Evolutionary conservation across 1,140 invertebrate species (phyloP).

Genomic region (Antheraea mylitta): DNA sequence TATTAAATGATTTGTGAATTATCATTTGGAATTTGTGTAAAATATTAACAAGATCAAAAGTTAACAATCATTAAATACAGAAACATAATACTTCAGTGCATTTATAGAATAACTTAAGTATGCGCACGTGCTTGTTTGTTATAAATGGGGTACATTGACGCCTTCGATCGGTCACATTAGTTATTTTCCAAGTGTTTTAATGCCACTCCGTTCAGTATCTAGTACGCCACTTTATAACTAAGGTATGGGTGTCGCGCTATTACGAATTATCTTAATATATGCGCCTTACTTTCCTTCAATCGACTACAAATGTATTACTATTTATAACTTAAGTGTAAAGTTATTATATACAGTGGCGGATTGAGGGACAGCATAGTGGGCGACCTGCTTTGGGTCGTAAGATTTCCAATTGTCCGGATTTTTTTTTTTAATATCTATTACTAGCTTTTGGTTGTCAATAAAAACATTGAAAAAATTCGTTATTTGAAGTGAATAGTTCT

Average conservation of each 20-base stretch:
- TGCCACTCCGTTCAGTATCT: slow-evolving; percentile 18
- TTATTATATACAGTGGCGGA: not conserved
- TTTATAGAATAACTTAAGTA: slow-evolving; percentile 15
- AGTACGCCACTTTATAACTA: slow-evolving; percentile 16
- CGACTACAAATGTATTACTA: slow-evolving; percentile 2
- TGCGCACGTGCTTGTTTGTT: slow-evolving; percentile 46
- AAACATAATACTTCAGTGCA: slow-evolving; percentile 23
- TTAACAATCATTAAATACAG: not conserved
- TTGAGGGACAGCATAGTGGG: no score
- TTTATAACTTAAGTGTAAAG: not conserved
- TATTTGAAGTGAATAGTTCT: no score
- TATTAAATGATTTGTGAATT: not conserved
- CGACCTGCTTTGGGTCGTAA: no score
- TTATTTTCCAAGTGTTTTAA: slow-evolving; percentile 35
- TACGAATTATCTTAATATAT: slow-evolving; percentile 33
- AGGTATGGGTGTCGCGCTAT: slow-evolving; percentile 23
- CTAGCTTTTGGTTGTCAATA: no score
- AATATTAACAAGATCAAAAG: not conserved
- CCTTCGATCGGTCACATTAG: slow-evolving; percentile 37
- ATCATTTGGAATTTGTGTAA: not conserved
- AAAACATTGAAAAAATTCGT: no score
- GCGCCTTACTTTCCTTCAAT: slow-evolving; percentile 7
- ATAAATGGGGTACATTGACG: slow-evolving; percentile 55
- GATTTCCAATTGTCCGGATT: no score
- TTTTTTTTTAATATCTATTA: no score